phyloP scores from a whole-genome alignment of 30 jellyfish, hydroid and myxozoan species.

The Aurelia coerulea region DNA sequence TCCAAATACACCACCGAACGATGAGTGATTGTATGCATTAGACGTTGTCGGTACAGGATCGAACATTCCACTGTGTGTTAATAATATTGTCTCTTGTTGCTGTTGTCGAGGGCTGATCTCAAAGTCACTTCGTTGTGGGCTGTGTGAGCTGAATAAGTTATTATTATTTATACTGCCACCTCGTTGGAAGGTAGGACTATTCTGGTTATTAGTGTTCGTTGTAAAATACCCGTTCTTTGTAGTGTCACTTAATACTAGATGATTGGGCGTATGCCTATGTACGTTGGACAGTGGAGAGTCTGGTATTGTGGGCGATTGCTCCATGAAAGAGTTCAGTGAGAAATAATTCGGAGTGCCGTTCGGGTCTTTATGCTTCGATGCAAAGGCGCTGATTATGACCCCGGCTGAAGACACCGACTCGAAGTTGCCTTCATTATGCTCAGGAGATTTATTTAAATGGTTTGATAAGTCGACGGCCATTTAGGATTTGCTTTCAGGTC shows the following conservation, averaged over 20 bases:
- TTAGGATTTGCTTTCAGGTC: constrained; percentile 41
- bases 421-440: constrained; percentile 43
- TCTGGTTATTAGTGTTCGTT: constrained; percentile 46
- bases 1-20: constrained; percentile 60
- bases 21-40: constrained; percentile 59
- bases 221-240: constrained; percentile 66
- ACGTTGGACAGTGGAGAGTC: constrained; percentile 69
- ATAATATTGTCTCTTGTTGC: constrained; percentile 44
- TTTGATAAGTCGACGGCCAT: constrained; percentile 71
- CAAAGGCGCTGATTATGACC: constrained; percentile 59
- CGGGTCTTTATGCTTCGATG: constrained; percentile 55
- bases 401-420: constrained; percentile 63
- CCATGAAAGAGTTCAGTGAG: constrained; percentile 65
- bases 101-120: constrained; percentile 63
- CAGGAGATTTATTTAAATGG: constrained; percentile 60
- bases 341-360: constrained; percentile 42
- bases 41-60: constrained; percentile 67
- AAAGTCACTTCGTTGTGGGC: constrained; percentile 60
- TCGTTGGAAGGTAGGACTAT: constrained; percentile 47
- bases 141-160: constrained; percentile 12
- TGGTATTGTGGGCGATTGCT: constrained; percentile 74
- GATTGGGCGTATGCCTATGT: constrained; percentile 63
- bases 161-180: constrained; percentile 16
- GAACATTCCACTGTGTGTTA: constrained; percentile 70
- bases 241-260: constrained; percentile 41